Base-by-base conservation (phyloP, 2,113 vertebrate genomes). In the Bostrychus sinensis region DNA sequence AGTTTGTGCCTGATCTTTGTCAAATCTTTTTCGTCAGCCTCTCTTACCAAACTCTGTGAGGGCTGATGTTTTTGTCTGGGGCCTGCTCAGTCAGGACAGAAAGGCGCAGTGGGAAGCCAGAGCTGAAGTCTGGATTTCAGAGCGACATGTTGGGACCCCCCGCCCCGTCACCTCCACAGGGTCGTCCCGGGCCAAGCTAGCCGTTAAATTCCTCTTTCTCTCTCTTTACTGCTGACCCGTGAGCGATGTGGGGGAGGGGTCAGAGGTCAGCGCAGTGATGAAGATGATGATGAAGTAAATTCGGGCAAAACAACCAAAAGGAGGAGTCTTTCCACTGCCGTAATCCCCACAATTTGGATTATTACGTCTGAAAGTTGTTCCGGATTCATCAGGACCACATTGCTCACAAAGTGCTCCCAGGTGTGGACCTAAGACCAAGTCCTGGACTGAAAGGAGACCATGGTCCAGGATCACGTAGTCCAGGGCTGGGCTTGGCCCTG, bases 161-260 rank as follows among this genome's bases (percentile, higher is more conserved):
- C 68, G 73, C 6, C 62, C 70, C 28, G 5, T 42, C 80, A 66
- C 70, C 73, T 53, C 26, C 68, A 73, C 51, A 11, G 41, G 53
- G 56, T 68, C 80, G 57, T 70, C 75, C 20, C 28, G 53, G 46
- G 56, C 82, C 72, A 83, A 84, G 78, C 77, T 89, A 78, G 78
- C 86, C 83, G 81, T 90, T 90, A 90, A 89, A 88, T 82, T 81
- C 80, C 62, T 56, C 75, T 89, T 87, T 86, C 75, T 88, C n/a
- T n/a, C n/a, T 84, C 78, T 80, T 67, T 32, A 72, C 78, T 83
- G 87, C 75, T 90, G 88, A 91, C 84, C 89, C 77, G 22, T 89
- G 77, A 89, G 71, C 84, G 72, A 88, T 90, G 70, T 70, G 73
- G 59, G 59, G 78, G 72, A 62, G 69, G 82, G 82, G 81, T 86